Conservation (phyloP, 2,888 invertebrate species). For the Eurytoma californica region DNA sequence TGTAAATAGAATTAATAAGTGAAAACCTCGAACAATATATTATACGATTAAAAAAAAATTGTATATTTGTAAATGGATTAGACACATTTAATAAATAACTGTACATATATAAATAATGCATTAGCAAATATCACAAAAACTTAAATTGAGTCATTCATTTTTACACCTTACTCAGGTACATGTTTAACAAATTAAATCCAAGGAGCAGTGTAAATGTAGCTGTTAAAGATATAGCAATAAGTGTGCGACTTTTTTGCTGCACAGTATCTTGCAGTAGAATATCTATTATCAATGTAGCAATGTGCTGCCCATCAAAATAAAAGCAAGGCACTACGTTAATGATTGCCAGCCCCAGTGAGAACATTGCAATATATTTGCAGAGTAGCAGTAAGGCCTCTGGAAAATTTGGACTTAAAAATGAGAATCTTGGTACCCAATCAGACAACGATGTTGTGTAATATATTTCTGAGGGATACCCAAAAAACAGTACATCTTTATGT, state of each 20-base stretch:
- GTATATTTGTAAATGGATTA: constrained; percentile 37
- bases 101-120: constrained; percentile 58
- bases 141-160: constrained; percentile 50
- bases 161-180: constrained; percentile 74
- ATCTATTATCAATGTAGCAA: constrained; percentile 83
- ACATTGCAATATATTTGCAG: constrained; percentile 87
- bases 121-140: constrained; percentile 54
- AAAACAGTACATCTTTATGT: constrained; percentile 84
- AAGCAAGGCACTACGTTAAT: constrained; percentile 95
- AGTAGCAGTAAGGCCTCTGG: constrained; percentile 85
- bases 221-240: constrained; percentile 82
- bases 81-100: constrained; percentile 59
- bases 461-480: constrained; percentile 87
- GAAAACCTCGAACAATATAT: constrained; percentile 1
- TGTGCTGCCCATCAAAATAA: constrained; percentile 94
- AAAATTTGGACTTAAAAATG: constrained; percentile 79
- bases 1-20: constrained; percentile 5
- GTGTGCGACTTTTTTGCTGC: constrained; percentile 78
- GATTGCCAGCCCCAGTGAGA: constrained; percentile 92
- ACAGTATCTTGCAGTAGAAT: constrained; percentile 76
- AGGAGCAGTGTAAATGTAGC: constrained; percentile 85
- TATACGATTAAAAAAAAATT: constrained; percentile 26
- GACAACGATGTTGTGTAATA: constrained; percentile 84
- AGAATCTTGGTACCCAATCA: constrained; percentile 85
- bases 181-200: constrained; percentile 80